phyloP scores from a whole-genome alignment of 2,113 vertebrate species.

The Larimichthys polyactis region DNA sequence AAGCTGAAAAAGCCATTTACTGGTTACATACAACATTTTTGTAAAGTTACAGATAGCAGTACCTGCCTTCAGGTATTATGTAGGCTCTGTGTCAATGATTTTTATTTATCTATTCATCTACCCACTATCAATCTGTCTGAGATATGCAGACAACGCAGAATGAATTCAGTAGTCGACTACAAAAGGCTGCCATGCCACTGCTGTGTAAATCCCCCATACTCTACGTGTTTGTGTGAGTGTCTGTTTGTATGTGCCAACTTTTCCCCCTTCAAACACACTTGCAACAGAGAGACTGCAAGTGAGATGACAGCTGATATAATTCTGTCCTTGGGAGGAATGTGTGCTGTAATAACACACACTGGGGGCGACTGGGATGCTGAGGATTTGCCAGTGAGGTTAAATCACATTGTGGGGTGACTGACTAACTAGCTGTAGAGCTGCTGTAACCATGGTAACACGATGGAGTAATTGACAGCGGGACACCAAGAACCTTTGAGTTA shows the following conservation, averaged over 20 bases:
- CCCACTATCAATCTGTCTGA: conserved; percentile 5
- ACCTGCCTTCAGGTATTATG: not conserved
- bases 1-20: no score
- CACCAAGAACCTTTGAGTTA: not conserved
- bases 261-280: conserved; percentile 64
- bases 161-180: conserved; percentile 62
- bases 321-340: conserved; percentile 78
- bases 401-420: conserved; percentile 68
- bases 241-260: conserved; percentile 61
- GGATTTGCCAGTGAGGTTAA: conserved; percentile 68
- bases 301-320: conserved; percentile 80
- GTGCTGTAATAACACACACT: conserved; percentile 75
- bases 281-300: conserved; percentile 57
- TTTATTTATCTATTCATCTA: not conserved
- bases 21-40: not conserved
- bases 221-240: conserved; percentile 48
- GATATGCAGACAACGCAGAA: conserved; percentile 45
- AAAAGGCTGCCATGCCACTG: conserved; percentile 56
- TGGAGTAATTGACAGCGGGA: conserved; percentile 26
- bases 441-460: conserved; percentile 54
- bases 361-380: conserved; percentile 58
- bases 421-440: conserved; percentile 46
- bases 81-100: not conserved
- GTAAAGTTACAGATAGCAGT: not conserved
- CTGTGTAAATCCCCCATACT: conserved; percentile 62